phyloP scores from a whole-genome alignment of 2,888 invertebrate genomes.

The Perizoma affinitatum region DNA sequence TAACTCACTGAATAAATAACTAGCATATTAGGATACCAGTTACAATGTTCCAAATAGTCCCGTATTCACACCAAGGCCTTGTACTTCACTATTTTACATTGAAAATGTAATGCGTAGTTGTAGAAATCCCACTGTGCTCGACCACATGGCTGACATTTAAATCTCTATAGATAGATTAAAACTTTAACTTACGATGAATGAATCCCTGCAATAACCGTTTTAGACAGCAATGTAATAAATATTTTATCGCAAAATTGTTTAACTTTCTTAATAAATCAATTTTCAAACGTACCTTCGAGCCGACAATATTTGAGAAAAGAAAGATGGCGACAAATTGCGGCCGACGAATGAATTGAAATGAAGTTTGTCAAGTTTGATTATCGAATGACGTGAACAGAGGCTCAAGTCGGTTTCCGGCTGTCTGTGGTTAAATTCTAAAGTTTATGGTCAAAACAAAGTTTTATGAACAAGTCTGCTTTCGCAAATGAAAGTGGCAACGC shows the following conservation, averaged over 20 bases:
- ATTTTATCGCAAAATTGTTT: constrained; percentile 41
- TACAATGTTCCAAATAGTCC: constrained; percentile 30
- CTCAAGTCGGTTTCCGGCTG: constrained; percentile 9
- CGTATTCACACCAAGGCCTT: constrained; percentile 32
- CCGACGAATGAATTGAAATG: constrained; percentile 47
- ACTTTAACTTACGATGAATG: constrained; percentile 40
- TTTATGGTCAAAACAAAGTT: too few species aligned
- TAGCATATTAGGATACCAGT: constrained; percentile 27
- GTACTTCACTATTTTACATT: constrained; percentile 41
- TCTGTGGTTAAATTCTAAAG: not conserved
- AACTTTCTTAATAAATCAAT: constrained; percentile 50
- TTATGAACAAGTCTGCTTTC: too few species aligned
- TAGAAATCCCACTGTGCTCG: constrained; percentile 60
- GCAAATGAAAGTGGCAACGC: too few species aligned
- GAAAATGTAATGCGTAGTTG: constrained; percentile 80
- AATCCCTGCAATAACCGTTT: constrained; percentile 34
- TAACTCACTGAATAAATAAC: constrained; percentile 34
- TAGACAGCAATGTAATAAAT: constrained; percentile 32
- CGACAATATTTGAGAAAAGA: constrained; percentile 76
- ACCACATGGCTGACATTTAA: constrained; percentile 73
- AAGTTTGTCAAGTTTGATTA: constrained; percentile 33
- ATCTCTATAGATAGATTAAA: constrained; percentile 39
- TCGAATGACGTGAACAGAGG: constrained; percentile 34
- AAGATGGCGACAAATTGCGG: constrained; percentile 71
- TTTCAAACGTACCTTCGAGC: constrained; percentile 73